Percentiles rank a stretch among this genome's conserved stretches.
Conservation (phyloP, 1,140 invertebrate species). For the Scylla paramamosain region DNA sequence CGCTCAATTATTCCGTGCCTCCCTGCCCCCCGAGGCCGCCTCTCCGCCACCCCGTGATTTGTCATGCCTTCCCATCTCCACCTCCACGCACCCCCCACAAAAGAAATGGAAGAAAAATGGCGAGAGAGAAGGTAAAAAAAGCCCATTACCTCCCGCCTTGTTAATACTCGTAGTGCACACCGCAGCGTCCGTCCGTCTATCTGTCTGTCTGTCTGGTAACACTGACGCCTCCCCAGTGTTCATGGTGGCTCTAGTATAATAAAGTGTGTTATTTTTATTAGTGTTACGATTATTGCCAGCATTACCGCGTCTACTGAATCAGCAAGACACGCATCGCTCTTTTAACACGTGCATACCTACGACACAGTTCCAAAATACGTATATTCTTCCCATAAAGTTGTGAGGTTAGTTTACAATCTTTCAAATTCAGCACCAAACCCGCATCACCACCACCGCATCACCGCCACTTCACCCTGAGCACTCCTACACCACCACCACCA, state of each 20-base stretch:
- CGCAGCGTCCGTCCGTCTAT: too few relatives aligned
- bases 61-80: slow-evolving; percentile 16
- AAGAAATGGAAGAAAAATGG: too few relatives aligned
- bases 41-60: slow-evolving; percentile 45
- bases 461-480: neutral
- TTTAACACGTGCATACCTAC: too few relatives aligned
- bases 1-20: slow-evolving; percentile 22
- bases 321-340: too few relatives aligned
- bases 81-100: too few relatives aligned
- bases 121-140: too few relatives aligned
- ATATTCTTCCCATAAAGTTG: too few relatives aligned
- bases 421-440: too few relatives aligned
- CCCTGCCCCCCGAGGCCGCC: neutral
- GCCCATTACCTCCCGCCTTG: neutral
- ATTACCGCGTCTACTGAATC: neutral
- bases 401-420: too few relatives aligned
- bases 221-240: too few relatives aligned
- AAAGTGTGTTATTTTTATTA: neutral
- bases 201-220: neutral
- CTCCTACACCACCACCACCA: neutral
- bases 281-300: neutral
- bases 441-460: neutral
- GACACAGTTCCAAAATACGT: too few relatives aligned
- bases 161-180: neutral
- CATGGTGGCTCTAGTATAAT: neutral